These are phyloP conservation scores for Barbus barbus DNA, from an alignment of 2,113 vertebrate genomes.

Conservation along the genomic window DNA sequence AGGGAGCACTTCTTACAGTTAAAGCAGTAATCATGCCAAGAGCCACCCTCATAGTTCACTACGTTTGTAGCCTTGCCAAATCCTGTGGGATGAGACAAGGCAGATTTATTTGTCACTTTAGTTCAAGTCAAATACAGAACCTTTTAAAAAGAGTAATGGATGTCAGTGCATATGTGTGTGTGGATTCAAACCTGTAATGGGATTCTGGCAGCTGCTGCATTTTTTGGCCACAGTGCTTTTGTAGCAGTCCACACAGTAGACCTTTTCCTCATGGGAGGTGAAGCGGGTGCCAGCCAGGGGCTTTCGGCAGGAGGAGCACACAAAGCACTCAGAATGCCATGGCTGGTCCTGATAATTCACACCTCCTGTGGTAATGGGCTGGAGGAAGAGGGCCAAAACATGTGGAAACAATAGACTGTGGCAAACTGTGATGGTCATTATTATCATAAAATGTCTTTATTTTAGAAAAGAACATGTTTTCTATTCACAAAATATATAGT, in stretches of 20 bases:
- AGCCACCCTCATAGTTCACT: conserved; percentile 91
- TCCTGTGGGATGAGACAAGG: conserved; percentile 61
- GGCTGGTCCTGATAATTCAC: conserved; percentile 96
- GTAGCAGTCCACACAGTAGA: conserved; percentile 96
- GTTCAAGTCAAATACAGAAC: background rate
- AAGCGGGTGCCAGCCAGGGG: conserved; percentile 88
- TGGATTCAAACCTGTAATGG: conserved; percentile 86
- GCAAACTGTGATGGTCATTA: background rate
- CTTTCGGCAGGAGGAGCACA: conserved; percentile 89
- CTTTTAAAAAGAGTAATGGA: background rate
- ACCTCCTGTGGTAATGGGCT: conserved; percentile 93
- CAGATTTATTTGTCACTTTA: conserved; percentile 2
- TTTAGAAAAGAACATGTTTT: background rate
- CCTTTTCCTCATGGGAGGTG: conserved; percentile 90
- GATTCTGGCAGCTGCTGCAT: conserved; percentile 89
- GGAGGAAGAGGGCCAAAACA: conserved; percentile 6
- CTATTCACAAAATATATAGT: background rate
- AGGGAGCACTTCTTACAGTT: conserved; percentile 92
- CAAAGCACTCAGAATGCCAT: conserved; percentile 92
- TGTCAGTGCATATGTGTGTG: background rate
- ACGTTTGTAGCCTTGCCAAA: conserved; percentile 93
- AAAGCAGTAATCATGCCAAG: conserved; percentile 98
- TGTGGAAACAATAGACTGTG: conserved; percentile 1
- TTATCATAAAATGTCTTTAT: background rate
- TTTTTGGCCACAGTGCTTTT: conserved; percentile 94